phyloP scores from a whole-genome alignment of 2,113 vertebrate genomes.

The Phylloscopus trochilus region DNA sequence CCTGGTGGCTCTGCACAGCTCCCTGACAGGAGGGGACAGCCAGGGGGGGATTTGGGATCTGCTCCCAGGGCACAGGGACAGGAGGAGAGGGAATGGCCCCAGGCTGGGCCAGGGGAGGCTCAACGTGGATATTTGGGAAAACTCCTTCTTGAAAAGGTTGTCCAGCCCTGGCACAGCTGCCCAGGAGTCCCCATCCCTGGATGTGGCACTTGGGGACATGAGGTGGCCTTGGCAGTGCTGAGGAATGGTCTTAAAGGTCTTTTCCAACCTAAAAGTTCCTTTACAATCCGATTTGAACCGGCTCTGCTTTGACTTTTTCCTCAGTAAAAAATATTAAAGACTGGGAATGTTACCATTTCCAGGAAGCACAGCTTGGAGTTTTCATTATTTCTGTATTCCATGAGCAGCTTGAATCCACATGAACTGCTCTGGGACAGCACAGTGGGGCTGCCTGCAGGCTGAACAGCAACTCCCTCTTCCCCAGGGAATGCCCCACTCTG shows the following conservation, averaged over 20 bases:
- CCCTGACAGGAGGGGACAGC: background rate
- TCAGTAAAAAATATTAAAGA: background rate
- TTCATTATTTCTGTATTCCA: background rate
- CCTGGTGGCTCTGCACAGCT: background rate
- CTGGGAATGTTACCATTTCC: background rate
- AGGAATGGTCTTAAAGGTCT: background rate
- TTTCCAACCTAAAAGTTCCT: background rate
- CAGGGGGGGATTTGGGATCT: background rate
- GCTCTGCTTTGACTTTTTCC: background rate
- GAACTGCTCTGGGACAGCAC: background rate
- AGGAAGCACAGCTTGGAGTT: background rate
- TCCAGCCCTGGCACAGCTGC: background rate
- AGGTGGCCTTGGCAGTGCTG: background rate
- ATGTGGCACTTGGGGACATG: background rate
- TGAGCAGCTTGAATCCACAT: background rate
- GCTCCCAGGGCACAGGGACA: background rate
- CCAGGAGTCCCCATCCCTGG: background rate
- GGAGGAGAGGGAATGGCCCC: background rate
- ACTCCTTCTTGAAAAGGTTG: rapidly evolving
- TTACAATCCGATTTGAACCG: background rate
- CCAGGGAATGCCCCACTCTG: background rate
- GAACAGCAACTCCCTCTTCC: background rate
- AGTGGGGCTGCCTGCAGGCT: background rate
- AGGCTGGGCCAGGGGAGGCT: background rate
- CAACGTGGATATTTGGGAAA: rapidly evolving